Evolutionary conservation across 2,113 vertebrate genomes (phyloP).

Genomic region (Junco hyemalis): DNA sequence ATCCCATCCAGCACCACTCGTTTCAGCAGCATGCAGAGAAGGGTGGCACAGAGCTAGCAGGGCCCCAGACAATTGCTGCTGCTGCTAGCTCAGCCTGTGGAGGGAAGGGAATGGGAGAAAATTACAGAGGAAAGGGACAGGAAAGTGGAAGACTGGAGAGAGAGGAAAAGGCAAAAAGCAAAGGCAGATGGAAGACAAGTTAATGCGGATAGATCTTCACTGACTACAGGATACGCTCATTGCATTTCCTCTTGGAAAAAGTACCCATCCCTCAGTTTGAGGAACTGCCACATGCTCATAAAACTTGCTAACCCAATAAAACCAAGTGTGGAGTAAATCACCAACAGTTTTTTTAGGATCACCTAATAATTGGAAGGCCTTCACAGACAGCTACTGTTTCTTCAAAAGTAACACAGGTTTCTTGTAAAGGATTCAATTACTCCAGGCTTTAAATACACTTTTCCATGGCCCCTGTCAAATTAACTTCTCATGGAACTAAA

Average conservation of each 20-base stretch:
- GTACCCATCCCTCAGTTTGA: not conserved
- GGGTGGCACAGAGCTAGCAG: not conserved
- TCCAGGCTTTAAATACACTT: not conserved
- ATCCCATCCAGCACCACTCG: not conserved
- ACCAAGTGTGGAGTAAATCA: not conserved
- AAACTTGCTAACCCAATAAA: not conserved
- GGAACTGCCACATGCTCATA: not conserved
- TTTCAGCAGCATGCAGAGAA: not conserved
- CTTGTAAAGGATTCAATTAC: not conserved
- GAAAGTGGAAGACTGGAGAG: accelerated
- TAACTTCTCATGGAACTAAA: not conserved
- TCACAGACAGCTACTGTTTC: not conserved
- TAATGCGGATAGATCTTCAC: not conserved
- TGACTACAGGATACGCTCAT: not conserved
- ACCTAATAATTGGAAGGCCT: not conserved
- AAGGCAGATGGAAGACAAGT: not conserved
- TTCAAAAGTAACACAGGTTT: not conserved
- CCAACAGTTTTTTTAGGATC: not conserved
- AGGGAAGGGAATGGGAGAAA: not conserved
- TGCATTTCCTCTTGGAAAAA: not conserved
- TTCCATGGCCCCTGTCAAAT: not conserved
- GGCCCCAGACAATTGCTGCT: not conserved
- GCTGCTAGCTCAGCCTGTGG: not conserved
- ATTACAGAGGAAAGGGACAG: not conserved
- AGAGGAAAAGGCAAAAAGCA: not conserved